Conservation (phyloP, 53 echinoderm and acorn worm genomes). For the Patiria pectinifera region DNA sequence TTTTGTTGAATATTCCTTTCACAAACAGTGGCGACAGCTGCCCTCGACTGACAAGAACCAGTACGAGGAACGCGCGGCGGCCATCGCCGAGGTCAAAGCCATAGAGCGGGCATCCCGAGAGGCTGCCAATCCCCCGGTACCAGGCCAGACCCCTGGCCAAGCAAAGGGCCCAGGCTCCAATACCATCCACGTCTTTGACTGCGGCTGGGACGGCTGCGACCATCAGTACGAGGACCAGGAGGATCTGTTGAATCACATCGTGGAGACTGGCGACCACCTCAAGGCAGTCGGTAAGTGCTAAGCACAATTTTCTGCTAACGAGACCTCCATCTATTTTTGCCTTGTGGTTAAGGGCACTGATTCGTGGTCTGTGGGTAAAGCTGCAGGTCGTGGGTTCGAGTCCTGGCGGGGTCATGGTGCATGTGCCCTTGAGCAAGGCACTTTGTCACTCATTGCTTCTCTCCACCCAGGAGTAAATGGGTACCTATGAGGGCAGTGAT, state of each 20-base stretch:
- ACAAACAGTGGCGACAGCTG: slow-evolving; percentile 87
- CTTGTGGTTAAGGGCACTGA: too few relatives aligned
- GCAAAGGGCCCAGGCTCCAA: slow-evolving; percentile 56
- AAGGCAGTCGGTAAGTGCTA: slow-evolving; percentile 57
- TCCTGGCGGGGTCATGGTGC: too few relatives aligned
- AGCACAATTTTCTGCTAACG: too few relatives aligned
- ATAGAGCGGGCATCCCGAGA: slow-evolving; percentile 49
- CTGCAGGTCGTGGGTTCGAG: too few relatives aligned
- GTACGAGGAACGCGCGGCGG: slow-evolving; percentile 86
- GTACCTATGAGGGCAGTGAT: too few relatives aligned
- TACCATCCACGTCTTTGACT: slow-evolving; percentile 83
- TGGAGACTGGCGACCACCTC: slow-evolving; percentile 85
- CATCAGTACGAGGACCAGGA: slow-evolving; percentile 88
- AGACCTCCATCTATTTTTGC: too few relatives aligned
- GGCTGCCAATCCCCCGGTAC: slow-evolving; percentile 35
- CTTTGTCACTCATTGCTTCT: too few relatives aligned
- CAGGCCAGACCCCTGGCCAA: slow-evolving; percentile 33
- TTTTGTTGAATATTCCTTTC: neutral
- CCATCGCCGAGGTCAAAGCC: slow-evolving; percentile 73
- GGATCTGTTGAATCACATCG: slow-evolving; percentile 80
- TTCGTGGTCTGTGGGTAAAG: too few relatives aligned
- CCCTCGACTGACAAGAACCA: slow-evolving; percentile 76
- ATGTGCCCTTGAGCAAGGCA: too few relatives aligned
- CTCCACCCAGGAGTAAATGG: too few relatives aligned
- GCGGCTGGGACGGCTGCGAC: slow-evolving; percentile 94